Base-by-base conservation (phyloP, 2,113 vertebrate genomes). In the Vulpes ferrilata region DNA sequence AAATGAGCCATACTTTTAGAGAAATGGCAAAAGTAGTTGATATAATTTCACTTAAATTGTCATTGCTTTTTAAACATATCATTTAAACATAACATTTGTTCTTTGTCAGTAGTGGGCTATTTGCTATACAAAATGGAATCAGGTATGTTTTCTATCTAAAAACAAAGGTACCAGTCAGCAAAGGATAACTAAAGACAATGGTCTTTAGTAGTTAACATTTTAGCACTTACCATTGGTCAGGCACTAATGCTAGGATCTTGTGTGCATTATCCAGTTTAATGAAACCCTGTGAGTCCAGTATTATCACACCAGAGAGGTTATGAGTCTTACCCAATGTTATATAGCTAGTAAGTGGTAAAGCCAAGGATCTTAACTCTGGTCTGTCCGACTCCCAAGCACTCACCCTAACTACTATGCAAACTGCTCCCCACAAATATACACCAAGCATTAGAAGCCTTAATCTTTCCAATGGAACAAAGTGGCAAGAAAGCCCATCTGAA, bases 21-120 rank as follows among this genome's bases (percentile, higher is more conserved):
- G 43, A 94, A 96, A 95, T 93, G 89, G 48, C 73, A 94, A 93
- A 95, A 95, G 86, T 74, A 94, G 86, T 74, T 78, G 67, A 43
- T 94, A 32, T 0, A 13, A 67, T 92, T 94, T 94, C 85, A 95
- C 87, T 87, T 95, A 83, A 91, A 69, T 51, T 89, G 62, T 62
- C 86, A 93, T 93, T 93, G 88, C 17, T 30, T 89, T 97, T 91
- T 55, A 84, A 98, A 79, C 73, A 71, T 88, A 88, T 60, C 81
- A 35, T 35, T 35, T 35, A 35, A 35, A 35, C 35, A 35, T 35
- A 85, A 35, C 93, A 81, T 88, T 94, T 91, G 55, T 91, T 95
- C 48, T 93, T 95, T 96, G 69, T 96, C 62, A 88, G 20, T n/a
- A 62, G 60, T 84, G 53, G 71, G 32, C 59, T 71, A 5, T 65